A percentile compares a stretch with the other conserved stretches of the same genome.
Evolutionary conservation across 2,888 invertebrate species (phyloP).

Genomic region (Rhaphigaster nebulosa): DNA sequence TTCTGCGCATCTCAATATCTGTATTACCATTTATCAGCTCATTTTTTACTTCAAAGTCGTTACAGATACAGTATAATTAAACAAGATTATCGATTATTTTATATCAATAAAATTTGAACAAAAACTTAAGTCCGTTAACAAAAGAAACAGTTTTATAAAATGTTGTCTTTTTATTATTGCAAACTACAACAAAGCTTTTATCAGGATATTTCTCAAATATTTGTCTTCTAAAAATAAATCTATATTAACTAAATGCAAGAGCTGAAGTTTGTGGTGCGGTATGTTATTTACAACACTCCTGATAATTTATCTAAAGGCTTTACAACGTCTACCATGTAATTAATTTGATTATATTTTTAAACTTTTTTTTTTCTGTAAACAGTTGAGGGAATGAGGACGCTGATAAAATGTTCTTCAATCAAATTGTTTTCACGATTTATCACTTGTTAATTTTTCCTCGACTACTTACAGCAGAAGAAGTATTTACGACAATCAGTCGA

Average conservation of each 20-base stretch:
- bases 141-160: too few species aligned
- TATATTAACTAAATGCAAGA: neutral
- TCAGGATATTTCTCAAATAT: neutral
- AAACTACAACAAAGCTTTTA: neutral
- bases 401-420: neutral
- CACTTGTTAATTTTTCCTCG: neutral
- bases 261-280: neutral
- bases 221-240: neutral
- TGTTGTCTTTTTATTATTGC: neutral
- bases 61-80: too few species aligned
- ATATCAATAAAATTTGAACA: neutral
- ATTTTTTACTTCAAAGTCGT: too few species aligned
- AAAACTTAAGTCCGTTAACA: too few species aligned
- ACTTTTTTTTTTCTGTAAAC: neutral
- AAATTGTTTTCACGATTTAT: neutral
- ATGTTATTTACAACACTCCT: neutral
- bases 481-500: neutral
- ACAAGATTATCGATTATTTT: too few species aligned
- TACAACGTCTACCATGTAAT: neutral
- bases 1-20: too few species aligned
- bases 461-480: neutral
- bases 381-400: neutral
- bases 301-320: neutral
- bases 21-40: too few species aligned
- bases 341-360: neutral